Evolutionary conservation across 2,113 vertebrate species (phyloP).

Genomic region (Rynchops niger): DNA sequence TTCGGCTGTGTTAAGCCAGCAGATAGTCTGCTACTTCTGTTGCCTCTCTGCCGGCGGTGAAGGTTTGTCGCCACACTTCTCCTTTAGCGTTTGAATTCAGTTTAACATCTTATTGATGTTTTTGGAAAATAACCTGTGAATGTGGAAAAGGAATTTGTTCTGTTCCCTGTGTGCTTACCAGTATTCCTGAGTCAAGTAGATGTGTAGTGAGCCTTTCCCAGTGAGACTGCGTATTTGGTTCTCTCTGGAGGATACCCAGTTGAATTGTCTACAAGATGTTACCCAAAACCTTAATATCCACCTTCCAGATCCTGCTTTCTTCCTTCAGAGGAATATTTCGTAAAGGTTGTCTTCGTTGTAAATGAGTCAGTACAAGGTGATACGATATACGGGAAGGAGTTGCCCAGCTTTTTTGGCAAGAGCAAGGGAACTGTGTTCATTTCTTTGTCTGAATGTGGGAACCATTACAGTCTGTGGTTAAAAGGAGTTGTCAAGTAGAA

Average conservation of each 20-base stretch:
- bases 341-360: not conserved
- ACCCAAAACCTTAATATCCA: not conserved
- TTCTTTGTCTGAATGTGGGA: not conserved
- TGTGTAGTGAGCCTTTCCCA: not conserved
- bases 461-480: not conserved
- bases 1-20: not conserved
- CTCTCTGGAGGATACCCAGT: not conserved
- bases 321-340: not conserved
- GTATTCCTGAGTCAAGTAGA: not conserved
- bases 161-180: not conserved
- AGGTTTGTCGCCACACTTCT: not conserved
- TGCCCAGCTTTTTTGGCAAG: not conserved
- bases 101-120: not conserved
- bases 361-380: not conserved
- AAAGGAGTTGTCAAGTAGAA: not conserved
- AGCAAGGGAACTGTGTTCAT: not conserved
- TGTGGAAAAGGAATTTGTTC: not conserved
- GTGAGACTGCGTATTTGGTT: not conserved
- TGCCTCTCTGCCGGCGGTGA: not conserved
- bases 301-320: not conserved
- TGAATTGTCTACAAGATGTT: not conserved
- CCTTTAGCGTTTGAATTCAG: not conserved
- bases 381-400: accelerated
- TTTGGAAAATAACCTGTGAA: not conserved
- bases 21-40: not conserved